These are phyloP conservation scores for Camptogramma bilineatum DNA, from an alignment of 2,888 invertebrate species.

Conservation along the genomic window DNA sequence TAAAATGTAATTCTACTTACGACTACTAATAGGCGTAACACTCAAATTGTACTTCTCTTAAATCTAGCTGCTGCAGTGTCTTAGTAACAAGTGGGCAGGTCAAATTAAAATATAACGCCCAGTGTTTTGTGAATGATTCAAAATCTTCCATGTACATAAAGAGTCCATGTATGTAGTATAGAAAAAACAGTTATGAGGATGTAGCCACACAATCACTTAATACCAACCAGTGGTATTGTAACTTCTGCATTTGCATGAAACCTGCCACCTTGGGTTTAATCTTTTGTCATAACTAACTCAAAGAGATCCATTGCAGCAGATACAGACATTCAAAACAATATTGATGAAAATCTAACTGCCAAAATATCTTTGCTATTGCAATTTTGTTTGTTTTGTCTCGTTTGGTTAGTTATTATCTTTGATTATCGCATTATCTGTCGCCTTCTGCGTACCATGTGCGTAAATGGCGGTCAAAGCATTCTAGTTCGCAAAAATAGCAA, in stretches of 20 bases:
- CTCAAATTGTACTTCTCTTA: conserved; percentile 46
- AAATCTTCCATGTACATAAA: conserved; percentile 22
- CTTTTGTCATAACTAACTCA: too few relatives aligned
- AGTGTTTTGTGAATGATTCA: conserved; percentile 25
- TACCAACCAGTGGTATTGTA: background rate
- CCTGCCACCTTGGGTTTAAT: too few relatives aligned
- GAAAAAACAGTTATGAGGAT: conserved; percentile 7
- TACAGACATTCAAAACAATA: too few relatives aligned
- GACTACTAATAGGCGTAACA: conserved; percentile 44
- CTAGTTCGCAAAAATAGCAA: too few relatives aligned
- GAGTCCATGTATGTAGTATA: conserved; percentile 6
- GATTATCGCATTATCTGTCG: too few relatives aligned
- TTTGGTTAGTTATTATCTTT: too few relatives aligned
- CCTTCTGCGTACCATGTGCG: too few relatives aligned
- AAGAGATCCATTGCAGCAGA: too few relatives aligned
- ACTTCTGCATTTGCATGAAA: background rate
- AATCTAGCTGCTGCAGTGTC: conserved; percentile 38
- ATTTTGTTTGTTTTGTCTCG: too few relatives aligned
- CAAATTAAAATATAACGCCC: conserved; percentile 18
- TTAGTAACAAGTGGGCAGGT: conserved; percentile 20
- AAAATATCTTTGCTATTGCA: too few relatives aligned
- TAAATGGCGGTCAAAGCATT: too few relatives aligned
- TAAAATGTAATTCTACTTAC: conserved; percentile 45
- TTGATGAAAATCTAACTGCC: too few relatives aligned
- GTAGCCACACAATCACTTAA: conserved; percentile 10